Percentiles rank a stretch among this genome's conserved stretches.
These are phyloP conservation scores for Scomberomorus guttatus DNA, from an alignment of 2,797 vertebrate species.

Conservation along the genomic window DNA sequence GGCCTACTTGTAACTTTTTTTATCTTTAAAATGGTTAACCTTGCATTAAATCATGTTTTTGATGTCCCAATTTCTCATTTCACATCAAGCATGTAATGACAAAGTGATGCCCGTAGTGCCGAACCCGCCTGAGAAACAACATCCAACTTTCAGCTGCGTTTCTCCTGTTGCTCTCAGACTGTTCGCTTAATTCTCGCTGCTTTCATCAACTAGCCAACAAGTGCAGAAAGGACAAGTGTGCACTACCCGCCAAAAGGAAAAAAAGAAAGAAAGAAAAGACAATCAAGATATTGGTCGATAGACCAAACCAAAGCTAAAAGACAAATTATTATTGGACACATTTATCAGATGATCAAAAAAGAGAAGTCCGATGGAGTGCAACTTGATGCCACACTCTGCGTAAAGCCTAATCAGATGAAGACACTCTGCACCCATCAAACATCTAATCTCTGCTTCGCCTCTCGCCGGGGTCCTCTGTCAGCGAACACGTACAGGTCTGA, in stretches of 20 bases:
- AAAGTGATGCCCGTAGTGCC: not conserved
- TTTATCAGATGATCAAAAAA: too few species aligned
- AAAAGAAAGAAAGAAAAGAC: too few species aligned
- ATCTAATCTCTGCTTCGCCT: too few species aligned
- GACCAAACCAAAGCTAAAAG: too few species aligned
- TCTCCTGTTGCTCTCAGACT: not conserved
- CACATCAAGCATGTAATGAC: not conserved
- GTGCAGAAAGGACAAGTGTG: not conserved
- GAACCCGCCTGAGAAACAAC: not conserved
- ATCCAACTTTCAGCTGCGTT: not conserved
- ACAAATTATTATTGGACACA: too few species aligned
- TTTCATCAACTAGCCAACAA: not conserved
- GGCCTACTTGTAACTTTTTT: not conserved
- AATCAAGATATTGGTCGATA: too few species aligned
- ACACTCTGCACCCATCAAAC: slow-evolving; percentile 23
- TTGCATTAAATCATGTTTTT: not conserved
- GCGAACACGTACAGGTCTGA: not conserved
- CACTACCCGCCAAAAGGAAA: too few species aligned
- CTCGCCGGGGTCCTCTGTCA: not conserved
- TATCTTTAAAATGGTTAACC: too few species aligned
- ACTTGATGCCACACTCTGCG: not conserved
- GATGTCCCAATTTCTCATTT: not conserved
- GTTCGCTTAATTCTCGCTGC: not conserved
- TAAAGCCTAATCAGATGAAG: slow-evolving; percentile 27
- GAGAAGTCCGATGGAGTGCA: not conserved